Percentiles rank a stretch among this genome's conserved stretches.
phyloP scores from a whole-genome alignment of 2,888 invertebrate species.

The Beris morrisii region DNA sequence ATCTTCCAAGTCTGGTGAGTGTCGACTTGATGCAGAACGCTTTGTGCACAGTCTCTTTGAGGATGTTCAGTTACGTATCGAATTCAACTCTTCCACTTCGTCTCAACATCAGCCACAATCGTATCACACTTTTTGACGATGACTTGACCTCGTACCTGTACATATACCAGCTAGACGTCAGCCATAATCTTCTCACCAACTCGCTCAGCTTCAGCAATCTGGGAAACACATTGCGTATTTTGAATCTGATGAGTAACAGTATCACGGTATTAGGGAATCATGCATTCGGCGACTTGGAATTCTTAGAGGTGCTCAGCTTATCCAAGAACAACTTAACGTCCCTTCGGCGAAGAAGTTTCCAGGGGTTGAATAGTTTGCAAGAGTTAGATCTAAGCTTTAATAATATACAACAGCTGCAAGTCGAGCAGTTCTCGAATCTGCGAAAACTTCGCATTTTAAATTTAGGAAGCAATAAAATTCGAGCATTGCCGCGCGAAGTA shows the following conservation, averaged over 20 bases:
- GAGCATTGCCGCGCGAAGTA: slow-evolving; percentile 74
- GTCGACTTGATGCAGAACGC: slow-evolving; percentile 81
- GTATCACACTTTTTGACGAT: slow-evolving; percentile 50
- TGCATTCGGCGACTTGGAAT: slow-evolving; percentile 70
- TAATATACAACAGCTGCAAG: slow-evolving; percentile 72
- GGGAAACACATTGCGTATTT: slow-evolving; percentile 65
- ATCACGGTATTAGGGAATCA: slow-evolving; percentile 71
- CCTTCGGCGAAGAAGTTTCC: slow-evolving; percentile 75
- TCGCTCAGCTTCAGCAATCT: slow-evolving; percentile 69
- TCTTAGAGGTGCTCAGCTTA: slow-evolving; percentile 73
- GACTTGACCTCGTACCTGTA: slow-evolving; percentile 58
- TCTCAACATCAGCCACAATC: slow-evolving; percentile 76
- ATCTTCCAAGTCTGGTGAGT: slow-evolving; percentile 74
- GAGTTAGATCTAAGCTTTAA: slow-evolving; percentile 79
- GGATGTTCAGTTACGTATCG: slow-evolving; percentile 70
- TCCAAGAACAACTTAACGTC: slow-evolving; percentile 73
- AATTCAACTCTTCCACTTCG: slow-evolving; percentile 67
- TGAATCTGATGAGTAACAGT: slow-evolving; percentile 74
- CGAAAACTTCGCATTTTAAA: slow-evolving; percentile 73
- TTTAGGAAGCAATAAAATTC: slow-evolving; percentile 71
- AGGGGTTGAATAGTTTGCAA: slow-evolving; percentile 73
- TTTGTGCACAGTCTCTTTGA: slow-evolving; percentile 68
- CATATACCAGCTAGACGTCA: slow-evolving; percentile 71
- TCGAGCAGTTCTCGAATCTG: slow-evolving; percentile 78
- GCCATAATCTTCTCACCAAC: slow-evolving; percentile 67